phyloP scores from a whole-genome alignment of 2,888 invertebrate genomes.

The Cosmorhoe ocellata region DNA sequence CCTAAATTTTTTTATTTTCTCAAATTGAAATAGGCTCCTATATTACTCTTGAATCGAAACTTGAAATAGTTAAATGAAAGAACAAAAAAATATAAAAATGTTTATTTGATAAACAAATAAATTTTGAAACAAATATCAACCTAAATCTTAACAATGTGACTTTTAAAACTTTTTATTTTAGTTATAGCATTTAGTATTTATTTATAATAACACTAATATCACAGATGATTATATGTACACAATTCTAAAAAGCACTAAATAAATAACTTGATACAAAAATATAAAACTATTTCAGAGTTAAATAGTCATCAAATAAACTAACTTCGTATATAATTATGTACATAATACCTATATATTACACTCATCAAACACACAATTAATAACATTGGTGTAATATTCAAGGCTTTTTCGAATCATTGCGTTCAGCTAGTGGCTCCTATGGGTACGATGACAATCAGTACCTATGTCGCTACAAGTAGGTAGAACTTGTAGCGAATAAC shows the following conservation, averaged over 20 bases:
- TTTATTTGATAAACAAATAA: slow-evolving; percentile 77
- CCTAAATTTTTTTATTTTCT: no score
- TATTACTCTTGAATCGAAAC: no score
- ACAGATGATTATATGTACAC: slow-evolving; percentile 57
- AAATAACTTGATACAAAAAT: slow-evolving; percentile 12
- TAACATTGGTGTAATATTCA: no score
- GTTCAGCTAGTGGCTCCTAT: no score
- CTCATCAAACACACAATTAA: no score
- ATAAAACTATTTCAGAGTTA: not conserved
- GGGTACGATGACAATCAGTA: no score
- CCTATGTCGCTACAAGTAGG: no score
- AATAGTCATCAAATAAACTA: not conserved
- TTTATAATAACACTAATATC: slow-evolving; percentile 62
- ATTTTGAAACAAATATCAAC: slow-evolving; percentile 56
- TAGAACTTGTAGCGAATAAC: no score
- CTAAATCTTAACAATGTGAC: slow-evolving; percentile 62
- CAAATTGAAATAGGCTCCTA: no score
- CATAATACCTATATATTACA: no score
- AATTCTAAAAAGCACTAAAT: slow-evolving; percentile 35
- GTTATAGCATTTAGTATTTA: slow-evolving; percentile 51
- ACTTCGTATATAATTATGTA: not conserved
- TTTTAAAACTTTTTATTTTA: slow-evolving; percentile 55
- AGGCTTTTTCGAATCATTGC: no score
- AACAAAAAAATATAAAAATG: slow-evolving; percentile 44
- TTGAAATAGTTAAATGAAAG: no score